Base-by-base conservation (phyloP, 2,797 vertebrate species). In the Hapalemur alaotrensis region DNA sequence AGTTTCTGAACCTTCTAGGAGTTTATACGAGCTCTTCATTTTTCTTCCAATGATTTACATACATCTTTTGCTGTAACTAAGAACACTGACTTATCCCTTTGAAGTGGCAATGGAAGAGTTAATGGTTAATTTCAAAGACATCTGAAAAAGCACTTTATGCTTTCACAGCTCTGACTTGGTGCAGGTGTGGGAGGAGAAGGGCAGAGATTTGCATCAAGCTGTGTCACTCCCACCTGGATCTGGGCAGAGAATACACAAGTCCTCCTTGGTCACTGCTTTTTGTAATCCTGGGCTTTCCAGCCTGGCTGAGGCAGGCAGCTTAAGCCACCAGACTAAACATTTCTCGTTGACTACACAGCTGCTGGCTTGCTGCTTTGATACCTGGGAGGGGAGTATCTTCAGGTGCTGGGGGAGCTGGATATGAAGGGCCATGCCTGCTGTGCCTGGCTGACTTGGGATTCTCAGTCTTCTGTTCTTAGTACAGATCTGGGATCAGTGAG, bases 231-330 rank as follows among this genome's bases (percentile, higher is more conserved):
- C 43, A 32, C 73, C 59, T 35, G 88, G 67, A 73, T 43, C 35
- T 25, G 15, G 87, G 87, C 94, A 73, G 25, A 32, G 22, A 61
- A n/a, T 65, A 84, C 92, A 59, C 8, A 0, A 14, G 13, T 43
- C 30, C 50, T 70, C n/a, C 61, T 59, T 35, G 8, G 12, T 88
- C 41, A 25, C 35, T 70, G 70, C 22, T 70, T 76, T 75, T 86
- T 54, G 17, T 81, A 67, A 61, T 87, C 61, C 92, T 32, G 32
- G 81, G 48, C 83, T 38, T 72, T 93, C 92, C 96, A 96, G 95
- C 96, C 96, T 96, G 96, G 96, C 97, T 93, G 95, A 98, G 96
- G 46, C 38, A 89, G 93, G 84, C 97, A 88, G 41, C 78, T 78
- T 85, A 59, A 95, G 79, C 38, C 59, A 32, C 75, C 67, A 97